phyloP scores from a whole-genome alignment of 2,797 vertebrate species.

The Fistularia commersonii region DNA sequence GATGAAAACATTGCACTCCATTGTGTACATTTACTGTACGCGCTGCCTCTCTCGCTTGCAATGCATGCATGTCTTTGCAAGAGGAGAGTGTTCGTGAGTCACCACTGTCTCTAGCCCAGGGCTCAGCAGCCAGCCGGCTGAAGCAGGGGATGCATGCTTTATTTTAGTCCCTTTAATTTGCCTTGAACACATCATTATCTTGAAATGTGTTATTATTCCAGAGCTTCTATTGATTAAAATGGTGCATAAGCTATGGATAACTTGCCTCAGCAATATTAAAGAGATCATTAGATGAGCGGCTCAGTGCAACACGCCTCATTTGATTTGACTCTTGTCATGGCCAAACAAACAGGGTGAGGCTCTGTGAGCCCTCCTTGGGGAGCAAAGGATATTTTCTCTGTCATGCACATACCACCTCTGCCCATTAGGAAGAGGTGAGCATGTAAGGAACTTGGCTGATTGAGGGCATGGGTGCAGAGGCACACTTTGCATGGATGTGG shows the following conservation, averaged over 20 bases:
- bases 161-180: constrained; percentile 65
- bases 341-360: constrained; percentile 42
- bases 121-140: constrained; percentile 63
- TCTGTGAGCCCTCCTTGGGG: constrained; percentile 29
- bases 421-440: constrained; percentile 62
- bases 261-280: constrained; percentile 34
- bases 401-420: constrained; percentile 55
- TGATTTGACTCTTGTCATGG: constrained; percentile 1
- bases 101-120: constrained; percentile 56
- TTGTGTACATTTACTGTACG: constrained; percentile 52
- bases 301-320: neutral
- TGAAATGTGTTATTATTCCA: constrained; percentile 36
- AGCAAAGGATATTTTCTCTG: constrained; percentile 64
- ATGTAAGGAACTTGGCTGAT: constrained; percentile 59
- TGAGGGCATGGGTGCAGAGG: constrained; percentile 49
- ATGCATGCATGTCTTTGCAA: constrained; percentile 59
- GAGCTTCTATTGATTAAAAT: constrained; percentile 48
- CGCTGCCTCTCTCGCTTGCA: constrained; percentile 44
- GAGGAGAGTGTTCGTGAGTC: constrained; percentile 62
- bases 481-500: constrained; percentile 13
- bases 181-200: constrained; percentile 66
- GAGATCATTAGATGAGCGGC: constrained; percentile 42
- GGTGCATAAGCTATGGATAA: constrained; percentile 31
- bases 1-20: constrained; percentile 20
- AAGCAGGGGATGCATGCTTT: constrained; percentile 59